Conservation (phyloP, 2,113 vertebrate genomes). For the Calonectris borealis region DNA sequence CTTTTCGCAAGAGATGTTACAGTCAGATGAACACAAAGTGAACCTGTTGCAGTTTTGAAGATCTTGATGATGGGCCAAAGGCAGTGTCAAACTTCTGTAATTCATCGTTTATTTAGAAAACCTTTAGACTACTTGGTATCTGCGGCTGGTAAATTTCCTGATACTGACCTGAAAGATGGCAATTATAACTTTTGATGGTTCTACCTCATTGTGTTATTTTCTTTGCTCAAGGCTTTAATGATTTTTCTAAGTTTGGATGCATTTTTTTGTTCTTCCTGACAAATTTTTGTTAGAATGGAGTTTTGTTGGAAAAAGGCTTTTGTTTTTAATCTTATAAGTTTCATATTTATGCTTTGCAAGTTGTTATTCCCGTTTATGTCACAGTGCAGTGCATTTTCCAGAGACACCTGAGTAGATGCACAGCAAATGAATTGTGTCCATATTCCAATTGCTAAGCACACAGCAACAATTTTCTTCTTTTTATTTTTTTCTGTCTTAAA, state of each 20-base stretch:
- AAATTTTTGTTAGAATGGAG: background rate
- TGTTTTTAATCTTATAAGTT: background rate
- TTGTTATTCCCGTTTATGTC: background rate
- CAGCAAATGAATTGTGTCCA: background rate
- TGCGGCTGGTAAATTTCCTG: background rate
- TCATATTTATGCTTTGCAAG: background rate
- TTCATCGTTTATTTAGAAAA: background rate
- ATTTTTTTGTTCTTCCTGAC: background rate
- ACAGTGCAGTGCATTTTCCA: background rate
- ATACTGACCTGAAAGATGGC: background rate
- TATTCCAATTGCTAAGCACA: background rate
- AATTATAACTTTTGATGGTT: background rate
- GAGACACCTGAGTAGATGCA: background rate
- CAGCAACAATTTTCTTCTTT: background rate
- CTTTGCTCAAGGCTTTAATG: background rate
- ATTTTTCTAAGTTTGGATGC: background rate
- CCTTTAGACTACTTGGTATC: background rate
- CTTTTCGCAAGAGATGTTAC: background rate
- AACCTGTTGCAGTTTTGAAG: background rate
- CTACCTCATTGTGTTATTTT: background rate
- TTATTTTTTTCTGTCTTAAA: background rate
- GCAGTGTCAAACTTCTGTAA: background rate
- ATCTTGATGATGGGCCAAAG: background rate
- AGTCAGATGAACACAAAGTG: rapidly evolving
- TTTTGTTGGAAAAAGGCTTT: background rate